These are phyloP conservation scores for Apostichopus leukothele DNA, from an alignment of 53 echinoderm and acorn worm genomes.

Conservation along the genomic window DNA sequence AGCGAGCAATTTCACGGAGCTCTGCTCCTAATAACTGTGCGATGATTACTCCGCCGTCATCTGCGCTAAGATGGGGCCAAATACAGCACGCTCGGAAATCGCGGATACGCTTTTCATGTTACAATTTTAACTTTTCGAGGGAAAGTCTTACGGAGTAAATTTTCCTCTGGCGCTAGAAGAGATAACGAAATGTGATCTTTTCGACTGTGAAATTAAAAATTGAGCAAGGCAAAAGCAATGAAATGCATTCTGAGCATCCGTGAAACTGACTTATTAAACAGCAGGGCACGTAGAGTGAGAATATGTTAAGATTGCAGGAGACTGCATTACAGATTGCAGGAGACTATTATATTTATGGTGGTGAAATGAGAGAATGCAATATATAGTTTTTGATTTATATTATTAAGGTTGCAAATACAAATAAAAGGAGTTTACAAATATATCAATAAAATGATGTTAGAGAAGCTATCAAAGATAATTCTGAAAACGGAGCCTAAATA, in stretches of 20 bases:
- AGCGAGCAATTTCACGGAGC: conserved; percentile 41
- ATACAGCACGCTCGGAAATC: not conserved
- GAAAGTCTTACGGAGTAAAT: not conserved
- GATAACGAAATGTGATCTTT: conserved; percentile 28
- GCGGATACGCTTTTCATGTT: conserved; percentile 23
- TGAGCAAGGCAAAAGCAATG: conserved; percentile 11
- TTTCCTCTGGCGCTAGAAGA: not conserved
- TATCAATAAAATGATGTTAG: too few species aligned
- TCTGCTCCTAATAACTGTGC: conserved; percentile 15
- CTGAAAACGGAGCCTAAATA: too few species aligned
- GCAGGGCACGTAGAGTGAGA: not conserved
- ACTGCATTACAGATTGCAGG: too few species aligned
- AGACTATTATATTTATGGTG: too few species aligned
- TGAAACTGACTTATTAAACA: not conserved
- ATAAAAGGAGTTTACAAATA: too few species aligned
- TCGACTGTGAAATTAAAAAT: conserved; percentile 39
- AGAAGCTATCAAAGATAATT: too few species aligned
- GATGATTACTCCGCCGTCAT: conserved; percentile 2
- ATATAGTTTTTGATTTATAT: too few species aligned
- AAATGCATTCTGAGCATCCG: not conserved
- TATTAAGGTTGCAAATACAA: too few species aligned
- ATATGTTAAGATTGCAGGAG: too few species aligned
- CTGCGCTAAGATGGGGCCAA: conserved; percentile 4
- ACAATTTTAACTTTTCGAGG: not conserved
- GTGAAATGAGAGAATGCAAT: too few species aligned